Evolutionary conservation across 2,797 vertebrate species (phyloP).

Genomic region (Megalops cyprinoides): DNA sequence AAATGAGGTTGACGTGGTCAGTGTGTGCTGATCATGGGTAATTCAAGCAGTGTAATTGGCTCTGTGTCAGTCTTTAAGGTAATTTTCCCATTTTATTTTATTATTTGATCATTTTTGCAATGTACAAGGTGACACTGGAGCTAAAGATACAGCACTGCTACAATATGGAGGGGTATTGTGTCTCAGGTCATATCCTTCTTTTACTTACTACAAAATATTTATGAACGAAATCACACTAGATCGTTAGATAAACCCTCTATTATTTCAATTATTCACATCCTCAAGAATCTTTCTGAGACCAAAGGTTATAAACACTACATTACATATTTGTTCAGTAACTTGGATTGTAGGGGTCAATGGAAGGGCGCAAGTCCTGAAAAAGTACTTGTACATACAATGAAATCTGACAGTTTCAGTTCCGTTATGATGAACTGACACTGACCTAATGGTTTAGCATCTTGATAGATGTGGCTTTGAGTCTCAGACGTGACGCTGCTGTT

Average conservation of each 20-base stretch:
- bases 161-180: neutral
- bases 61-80: neutral
- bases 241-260: too few species aligned
- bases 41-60: constrained; percentile 3
- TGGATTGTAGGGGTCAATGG: too few species aligned
- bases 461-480: neutral
- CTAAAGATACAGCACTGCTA: neutral
- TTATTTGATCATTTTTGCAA: too few species aligned
- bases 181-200: neutral
- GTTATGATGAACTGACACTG: neutral
- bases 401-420: neutral
- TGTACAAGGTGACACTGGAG: too few species aligned
- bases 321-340: too few species aligned
- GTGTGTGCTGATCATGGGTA: constrained; percentile 1
- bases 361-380: too few species aligned
- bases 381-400: neutral
- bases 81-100: neutral
- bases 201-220: too few species aligned
- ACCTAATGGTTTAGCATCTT: neutral
- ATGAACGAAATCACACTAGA: too few species aligned
- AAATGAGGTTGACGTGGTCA: neutral
- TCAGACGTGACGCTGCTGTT: neutral
- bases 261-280: neutral
- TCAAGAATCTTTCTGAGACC: neutral
- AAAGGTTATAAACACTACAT: too few species aligned